phyloP scores from a whole-genome alignment of 2,797 vertebrate species.

The Enteromius fasciolatus region DNA sequence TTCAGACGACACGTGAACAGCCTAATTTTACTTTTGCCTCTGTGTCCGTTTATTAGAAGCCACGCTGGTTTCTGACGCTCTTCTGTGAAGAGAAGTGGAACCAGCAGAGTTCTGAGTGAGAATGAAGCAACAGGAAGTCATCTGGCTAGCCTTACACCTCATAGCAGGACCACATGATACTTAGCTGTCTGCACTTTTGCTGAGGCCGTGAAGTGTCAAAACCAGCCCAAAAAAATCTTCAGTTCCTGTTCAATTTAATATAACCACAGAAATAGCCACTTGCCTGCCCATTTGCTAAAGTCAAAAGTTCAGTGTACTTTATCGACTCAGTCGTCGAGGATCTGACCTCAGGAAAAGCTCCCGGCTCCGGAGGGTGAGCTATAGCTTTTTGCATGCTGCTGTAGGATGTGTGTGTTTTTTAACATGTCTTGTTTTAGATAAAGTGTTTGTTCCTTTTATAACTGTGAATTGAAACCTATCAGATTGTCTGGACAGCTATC shows the following conservation, averaged over 20 bases:
- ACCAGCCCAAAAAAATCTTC: conserved; percentile 58
- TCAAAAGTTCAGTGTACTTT: conserved; percentile 62
- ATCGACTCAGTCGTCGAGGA: background rate
- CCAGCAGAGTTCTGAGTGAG: conserved; percentile 69
- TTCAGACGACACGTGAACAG: conserved; percentile 16
- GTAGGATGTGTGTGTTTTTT: background rate
- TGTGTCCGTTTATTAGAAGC: conserved; percentile 55
- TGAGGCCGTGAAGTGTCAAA: conserved; percentile 73
- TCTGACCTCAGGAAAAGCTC: background rate
- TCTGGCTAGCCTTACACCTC: conserved; percentile 77
- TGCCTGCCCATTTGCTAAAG: conserved; percentile 48
- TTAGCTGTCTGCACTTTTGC: conserved; percentile 78
- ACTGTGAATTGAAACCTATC: conserved; percentile 20
- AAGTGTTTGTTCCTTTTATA: background rate
- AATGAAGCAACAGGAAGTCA: conserved; percentile 80
- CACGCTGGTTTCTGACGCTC: conserved; percentile 35
- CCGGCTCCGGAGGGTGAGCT: conserved; percentile 40
- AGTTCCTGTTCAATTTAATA: conserved; percentile 77
- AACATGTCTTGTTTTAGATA: background rate
- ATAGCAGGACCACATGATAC: conserved; percentile 77
- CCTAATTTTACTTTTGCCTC: conserved; percentile 35
- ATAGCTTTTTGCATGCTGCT: background rate
- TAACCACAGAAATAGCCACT: conserved; percentile 74
- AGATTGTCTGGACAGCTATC: background rate
- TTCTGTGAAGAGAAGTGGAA: conserved; percentile 79